Conservation (phyloP, 2,888 invertebrate genomes). For the Copidosoma aretas region DNA sequence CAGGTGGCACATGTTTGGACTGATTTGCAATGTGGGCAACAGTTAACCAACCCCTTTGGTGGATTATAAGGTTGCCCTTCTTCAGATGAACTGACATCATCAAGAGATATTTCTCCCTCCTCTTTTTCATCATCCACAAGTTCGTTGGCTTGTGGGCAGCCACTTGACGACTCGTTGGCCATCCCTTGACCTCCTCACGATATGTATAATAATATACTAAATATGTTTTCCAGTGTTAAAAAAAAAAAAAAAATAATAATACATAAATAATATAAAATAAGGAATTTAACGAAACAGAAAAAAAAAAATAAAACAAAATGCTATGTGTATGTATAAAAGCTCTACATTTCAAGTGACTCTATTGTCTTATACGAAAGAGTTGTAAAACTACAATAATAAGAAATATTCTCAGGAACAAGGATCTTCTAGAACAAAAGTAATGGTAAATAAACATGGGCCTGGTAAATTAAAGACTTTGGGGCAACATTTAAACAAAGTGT, state of each 20-base stretch:
- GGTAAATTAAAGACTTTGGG: too few relatives aligned
- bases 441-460: too few relatives aligned
- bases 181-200: slow-evolving; percentile 47
- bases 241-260: not conserved
- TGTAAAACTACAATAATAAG: too few relatives aligned
- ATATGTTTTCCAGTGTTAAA: slow-evolving; percentile 27
- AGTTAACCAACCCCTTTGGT: slow-evolving; percentile 42
- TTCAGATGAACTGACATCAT: slow-evolving; percentile 61
- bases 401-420: too few relatives aligned
- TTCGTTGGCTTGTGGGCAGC: slow-evolving; percentile 53
- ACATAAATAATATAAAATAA: not conserved
- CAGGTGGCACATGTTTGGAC: slow-evolving; percentile 48
- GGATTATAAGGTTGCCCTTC: slow-evolving; percentile 53
- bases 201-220: slow-evolving; percentile 33
- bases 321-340: too few relatives aligned
- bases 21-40: slow-evolving; percentile 50
- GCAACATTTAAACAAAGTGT: too few relatives aligned
- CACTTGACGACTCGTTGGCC: slow-evolving; percentile 59
- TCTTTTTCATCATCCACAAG: slow-evolving; percentile 55
- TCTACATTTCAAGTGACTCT: too few relatives aligned
- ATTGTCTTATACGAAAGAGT: too few relatives aligned
- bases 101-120: slow-evolving; percentile 60
- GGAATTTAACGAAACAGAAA: not conserved
- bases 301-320: not conserved
- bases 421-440: too few relatives aligned